Base-by-base conservation (phyloP, 2,797 vertebrate genomes). In the Ceryle rudis region DNA sequence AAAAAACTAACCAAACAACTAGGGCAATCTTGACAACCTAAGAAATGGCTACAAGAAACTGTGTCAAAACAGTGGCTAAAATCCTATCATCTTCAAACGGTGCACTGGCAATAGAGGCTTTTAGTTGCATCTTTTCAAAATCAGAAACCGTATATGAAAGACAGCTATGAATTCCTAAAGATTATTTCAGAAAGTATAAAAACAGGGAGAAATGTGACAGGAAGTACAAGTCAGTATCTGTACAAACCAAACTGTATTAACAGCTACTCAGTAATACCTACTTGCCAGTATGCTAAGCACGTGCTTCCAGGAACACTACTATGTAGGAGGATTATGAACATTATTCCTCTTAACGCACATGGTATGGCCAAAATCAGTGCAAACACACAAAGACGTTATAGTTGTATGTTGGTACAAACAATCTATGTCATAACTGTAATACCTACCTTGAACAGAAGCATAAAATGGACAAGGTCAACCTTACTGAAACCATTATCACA, bases 71-170 rank as follows among this genome's bases (percentile, higher is more conserved):
- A 31, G 58, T 62, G 69, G 28, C 69, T 91, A 70, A 87, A 94
- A 74, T 97, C 98, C 95, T 98, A 98, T 98, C 21, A 98, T 98
- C 85, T 98, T 98, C 78, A 72, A 29, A 82, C 14, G 26, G 14
- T 6, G 15, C 47, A 71, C 41, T 39, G 52, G 81, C 61, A 92
- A 51, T 2, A 64, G 17, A 74, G 28, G n/a, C 51, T 57, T 75
- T 42, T 42, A 57, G 31, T 14, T 81, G 44, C 28, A 52, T 21
- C 54, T 85, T 90, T 46, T 28, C 37, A 39, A 75, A 55, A 61
- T 51, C 69, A 55, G 44, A 87, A 75, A 71, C 37, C 57, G 28
- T 3, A 44, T 13, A 41, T 61, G 42, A 51, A 86, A 64, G 52
- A 52, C 35, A 72, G 28, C 28, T 51, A 9, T 15, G 23, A 51